Evolutionary conservation across 2,888 invertebrate species (phyloP).

Genomic region (Druceiella hillmani): DNA sequence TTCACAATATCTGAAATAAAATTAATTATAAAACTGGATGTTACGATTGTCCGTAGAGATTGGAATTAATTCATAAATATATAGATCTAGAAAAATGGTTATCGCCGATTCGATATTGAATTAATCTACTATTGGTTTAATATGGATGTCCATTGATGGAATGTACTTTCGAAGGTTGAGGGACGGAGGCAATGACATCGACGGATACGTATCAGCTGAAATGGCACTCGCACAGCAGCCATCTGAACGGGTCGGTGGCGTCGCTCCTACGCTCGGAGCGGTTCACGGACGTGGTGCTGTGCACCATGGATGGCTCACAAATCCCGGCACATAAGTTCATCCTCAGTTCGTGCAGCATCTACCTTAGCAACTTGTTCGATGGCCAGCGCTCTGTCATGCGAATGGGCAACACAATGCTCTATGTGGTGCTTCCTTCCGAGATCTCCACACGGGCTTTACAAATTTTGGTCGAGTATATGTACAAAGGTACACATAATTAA

Average conservation of each 20-base stretch:
- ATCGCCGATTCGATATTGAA: too few species aligned
- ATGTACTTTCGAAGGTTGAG: not conserved
- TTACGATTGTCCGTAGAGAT: too few species aligned
- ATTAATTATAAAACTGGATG: too few species aligned
- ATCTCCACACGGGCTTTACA: constrained; percentile 75
- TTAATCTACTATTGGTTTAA: too few species aligned
- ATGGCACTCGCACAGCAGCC: constrained; percentile 82
- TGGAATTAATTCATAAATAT: too few species aligned
- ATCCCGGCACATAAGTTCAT: constrained; percentile 83
- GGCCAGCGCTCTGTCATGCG: constrained; percentile 43
- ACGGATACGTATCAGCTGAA: constrained; percentile 82
- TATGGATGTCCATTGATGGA: not conserved
- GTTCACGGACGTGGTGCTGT: constrained; percentile 76
- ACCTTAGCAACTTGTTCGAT: constrained; percentile 42
- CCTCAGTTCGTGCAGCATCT: constrained; percentile 71
- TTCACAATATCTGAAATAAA: too few species aligned
- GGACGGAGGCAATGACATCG: constrained; percentile 36
- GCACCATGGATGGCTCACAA: constrained; percentile 73
- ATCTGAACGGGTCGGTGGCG: constrained; percentile 77
- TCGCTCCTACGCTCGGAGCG: constrained; percentile 71
- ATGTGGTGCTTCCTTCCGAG: constrained; percentile 75
- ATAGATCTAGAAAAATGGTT: too few species aligned
- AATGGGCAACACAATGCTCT: constrained; percentile 50
- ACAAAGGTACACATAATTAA: constrained; percentile 54
- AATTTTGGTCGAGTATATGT: constrained; percentile 82